Base-by-base conservation (phyloP, 1,140 invertebrate genomes). In the Galendromus occidentalis region DNA sequence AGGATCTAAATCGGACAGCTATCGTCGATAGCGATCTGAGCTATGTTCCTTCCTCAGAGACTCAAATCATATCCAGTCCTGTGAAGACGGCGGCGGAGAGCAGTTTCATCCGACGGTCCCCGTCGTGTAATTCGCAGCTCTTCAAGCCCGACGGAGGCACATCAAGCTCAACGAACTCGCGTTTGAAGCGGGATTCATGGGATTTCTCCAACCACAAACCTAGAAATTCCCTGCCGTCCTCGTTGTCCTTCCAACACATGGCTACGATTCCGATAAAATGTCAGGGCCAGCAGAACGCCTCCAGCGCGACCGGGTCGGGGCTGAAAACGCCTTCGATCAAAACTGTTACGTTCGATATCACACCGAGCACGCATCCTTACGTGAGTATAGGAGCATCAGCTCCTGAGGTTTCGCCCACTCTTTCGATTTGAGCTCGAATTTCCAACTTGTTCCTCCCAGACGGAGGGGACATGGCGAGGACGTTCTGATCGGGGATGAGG, bases 271-370 rank as follows among this genome's bases (percentile, higher is more conserved):
- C 51, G 17, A 25, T 17, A 25, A 25, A 33, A 2, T 20, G 25
- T 29, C 14, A 25, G 25, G 25, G 25, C 14, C 51, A 59, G 14
- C 45, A 47, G 45, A 17, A 59, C 45, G 28, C 20, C 14, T 33
- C 25, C 14, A 59, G 25, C 33, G 51, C 51, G 14, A 25, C 22
- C 51, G 45, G 4, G 7, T 6, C 51, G 2, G 51, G 51, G 33
- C 51, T 17, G 22, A 59, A 17, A 18, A 25, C 14, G 14, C 25
- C 25, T 14, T 59, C 51, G 51, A 59, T 22, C 25, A 59, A 59
- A 25, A 59, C 25, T 33, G 51, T 59, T 33, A 59, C 51, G 25
- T 59, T 59, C 33, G 51, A 59, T 59, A 59, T 59, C 25, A 59
- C 51, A 25, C 51, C 51, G 6, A 25, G 14, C 51, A 59, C 51